Evolutionary conservation across 1,140 invertebrate species (phyloP).

Genomic region (Macrostomum lignano): DNA sequence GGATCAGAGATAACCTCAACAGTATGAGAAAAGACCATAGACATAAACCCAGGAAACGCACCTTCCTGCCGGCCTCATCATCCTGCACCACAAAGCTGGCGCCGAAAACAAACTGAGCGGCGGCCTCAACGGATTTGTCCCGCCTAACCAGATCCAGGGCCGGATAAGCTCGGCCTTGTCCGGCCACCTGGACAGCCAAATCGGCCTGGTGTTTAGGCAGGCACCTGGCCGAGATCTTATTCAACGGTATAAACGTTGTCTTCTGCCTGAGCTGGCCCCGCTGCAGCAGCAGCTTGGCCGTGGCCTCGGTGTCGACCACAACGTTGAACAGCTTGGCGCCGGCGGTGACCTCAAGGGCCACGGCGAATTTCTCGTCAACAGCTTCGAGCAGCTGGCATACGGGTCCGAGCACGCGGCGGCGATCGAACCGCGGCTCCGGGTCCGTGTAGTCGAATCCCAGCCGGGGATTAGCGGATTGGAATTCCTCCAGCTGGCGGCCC

Average conservation of each 20-base stretch:
- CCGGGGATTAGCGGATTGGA: slow-evolving; percentile 27
- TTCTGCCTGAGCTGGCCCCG: slow-evolving; percentile 45
- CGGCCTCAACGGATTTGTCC: slow-evolving; percentile 37
- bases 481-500: neutral
- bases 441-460: slow-evolving; percentile 30
- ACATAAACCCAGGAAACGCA: too few relatives aligned
- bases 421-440: slow-evolving; percentile 39
- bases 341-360: slow-evolving; percentile 53
- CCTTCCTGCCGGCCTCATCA: too few relatives aligned
- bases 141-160: slow-evolving; percentile 55
- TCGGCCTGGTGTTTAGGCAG: slow-evolving; percentile 7
- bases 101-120: slow-evolving; percentile 69
- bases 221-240: slow-evolving; percentile 47
- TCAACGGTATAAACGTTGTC: slow-evolving; percentile 60
- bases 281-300: slow-evolving; percentile 51
- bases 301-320: slow-evolving; percentile 56
- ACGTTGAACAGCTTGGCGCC: slow-evolving; percentile 70
- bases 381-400: slow-evolving; percentile 46
- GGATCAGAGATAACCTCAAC: too few relatives aligned
- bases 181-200: slow-evolving; percentile 13
- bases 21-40: too few relatives aligned
- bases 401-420: slow-evolving; percentile 43
- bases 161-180: slow-evolving; percentile 43
- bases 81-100: too few relatives aligned
- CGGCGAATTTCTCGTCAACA: slow-evolving; percentile 39